Conservation (phyloP, 2,888 invertebrate genomes). For the Diplolepis rosae region DNA sequence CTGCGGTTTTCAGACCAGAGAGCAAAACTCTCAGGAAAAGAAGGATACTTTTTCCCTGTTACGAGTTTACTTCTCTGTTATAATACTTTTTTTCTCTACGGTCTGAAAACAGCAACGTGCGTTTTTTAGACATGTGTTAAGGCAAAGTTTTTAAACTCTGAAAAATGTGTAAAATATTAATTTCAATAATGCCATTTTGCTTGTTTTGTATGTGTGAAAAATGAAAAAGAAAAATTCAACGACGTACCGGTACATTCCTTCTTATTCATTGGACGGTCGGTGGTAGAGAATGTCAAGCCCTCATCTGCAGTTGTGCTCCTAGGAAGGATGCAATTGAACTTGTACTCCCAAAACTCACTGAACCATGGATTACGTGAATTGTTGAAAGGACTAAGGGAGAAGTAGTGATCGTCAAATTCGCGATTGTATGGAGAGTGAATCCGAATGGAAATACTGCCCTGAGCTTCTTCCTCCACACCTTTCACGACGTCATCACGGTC, state of each 20-base stretch:
- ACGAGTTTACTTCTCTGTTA: too few species aligned
- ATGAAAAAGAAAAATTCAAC: background rate
- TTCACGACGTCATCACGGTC: conserved; percentile 84
- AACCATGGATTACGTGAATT: conserved; percentile 85
- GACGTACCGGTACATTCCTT: conserved; percentile 60
- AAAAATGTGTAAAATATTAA: too few species aligned
- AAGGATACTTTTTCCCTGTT: too few species aligned
- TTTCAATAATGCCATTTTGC: too few species aligned
- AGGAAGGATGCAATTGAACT: conserved; percentile 78
- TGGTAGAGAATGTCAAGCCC: conserved; percentile 39
- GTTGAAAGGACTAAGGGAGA: conserved; percentile 78
- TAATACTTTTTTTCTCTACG: too few species aligned
- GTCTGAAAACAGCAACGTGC: too few species aligned
- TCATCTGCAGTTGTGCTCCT: conserved; percentile 44
- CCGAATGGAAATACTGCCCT: conserved; percentile 83
- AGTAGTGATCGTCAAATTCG: conserved; percentile 82
- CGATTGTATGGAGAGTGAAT: conserved; percentile 83
- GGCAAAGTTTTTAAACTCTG: too few species aligned
- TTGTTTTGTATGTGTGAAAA: background rate
- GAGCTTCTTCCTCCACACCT: conserved; percentile 79
- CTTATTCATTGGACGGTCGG: conserved; percentile 34
- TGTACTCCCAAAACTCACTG: conserved; percentile 85
- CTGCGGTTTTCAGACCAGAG: too few species aligned
- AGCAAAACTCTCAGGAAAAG: too few species aligned
- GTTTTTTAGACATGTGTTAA: too few species aligned